These are phyloP conservation scores for Priocnemis perturbator DNA, from an alignment of 2,888 invertebrate genomes.

Conservation along the genomic window DNA sequence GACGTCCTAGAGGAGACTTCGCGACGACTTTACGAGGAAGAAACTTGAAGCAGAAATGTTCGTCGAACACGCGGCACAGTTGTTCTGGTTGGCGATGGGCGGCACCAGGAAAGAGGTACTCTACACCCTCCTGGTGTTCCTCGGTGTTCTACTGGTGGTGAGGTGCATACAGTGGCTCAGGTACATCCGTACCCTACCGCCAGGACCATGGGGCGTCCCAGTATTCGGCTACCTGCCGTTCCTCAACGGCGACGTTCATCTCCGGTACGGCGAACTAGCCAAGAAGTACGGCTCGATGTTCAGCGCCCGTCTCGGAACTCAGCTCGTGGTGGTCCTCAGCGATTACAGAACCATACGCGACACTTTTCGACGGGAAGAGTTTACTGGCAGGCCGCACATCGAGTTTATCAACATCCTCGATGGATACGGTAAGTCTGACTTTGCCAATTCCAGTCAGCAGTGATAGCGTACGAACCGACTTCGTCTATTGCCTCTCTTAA, in stretches of 20 bases:
- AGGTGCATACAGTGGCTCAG: slow-evolving; percentile 70
- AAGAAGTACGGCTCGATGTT: slow-evolving; percentile 88
- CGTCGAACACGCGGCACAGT: slow-evolving; percentile 62
- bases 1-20: too few species aligned
- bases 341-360: slow-evolving; percentile 91
- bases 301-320: slow-evolving; percentile 87
- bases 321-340: slow-evolving; percentile 89
- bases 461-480: background rate
- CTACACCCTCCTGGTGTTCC: slow-evolving; percentile 75
- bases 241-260: slow-evolving; percentile 84
- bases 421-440: slow-evolving; percentile 87
- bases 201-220: slow-evolving; percentile 93
- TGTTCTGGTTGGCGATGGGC: slow-evolving; percentile 59
- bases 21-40: too few species aligned
- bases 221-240: slow-evolving; percentile 90
- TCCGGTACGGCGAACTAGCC: slow-evolving; percentile 86
- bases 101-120: slow-evolving; percentile 56
- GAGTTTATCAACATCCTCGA: slow-evolving; percentile 91
- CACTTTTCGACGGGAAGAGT: slow-evolving; percentile 90
- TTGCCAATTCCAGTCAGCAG: too few species aligned
- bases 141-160: slow-evolving; percentile 75
- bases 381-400: slow-evolving; percentile 91
- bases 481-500: background rate
- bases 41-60: slow-evolving; percentile 53
- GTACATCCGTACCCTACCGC: slow-evolving; percentile 80